Percentiles rank a stretch among this genome's conserved stretches.
phyloP scores from a whole-genome alignment of 1,140 invertebrate species.

The Trialeurodes vaporariorum region DNA sequence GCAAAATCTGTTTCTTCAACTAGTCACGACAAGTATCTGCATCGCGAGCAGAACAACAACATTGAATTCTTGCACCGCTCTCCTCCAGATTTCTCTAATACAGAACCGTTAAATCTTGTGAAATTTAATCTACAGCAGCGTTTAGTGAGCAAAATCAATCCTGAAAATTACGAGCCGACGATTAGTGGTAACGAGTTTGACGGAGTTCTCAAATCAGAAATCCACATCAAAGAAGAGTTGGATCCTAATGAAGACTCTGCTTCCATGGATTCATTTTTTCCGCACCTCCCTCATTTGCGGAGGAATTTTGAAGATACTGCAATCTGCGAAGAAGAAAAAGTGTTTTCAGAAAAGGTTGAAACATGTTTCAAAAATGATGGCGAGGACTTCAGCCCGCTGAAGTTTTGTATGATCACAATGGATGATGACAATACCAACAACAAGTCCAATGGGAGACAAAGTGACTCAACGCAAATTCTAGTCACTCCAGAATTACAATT shows the following conservation, averaged over 20 bases:
- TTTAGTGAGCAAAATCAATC: not conserved
- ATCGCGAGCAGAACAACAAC: not conserved
- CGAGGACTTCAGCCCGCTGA: slow-evolving; percentile 28
- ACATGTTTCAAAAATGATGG: not conserved
- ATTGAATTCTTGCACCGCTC: not conserved
- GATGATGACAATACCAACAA: slow-evolving; percentile 20
- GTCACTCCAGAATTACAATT: not conserved
- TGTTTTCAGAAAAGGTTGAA: not conserved
- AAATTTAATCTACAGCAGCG: not conserved
- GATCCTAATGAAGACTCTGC: not conserved
- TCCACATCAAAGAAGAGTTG: not conserved
- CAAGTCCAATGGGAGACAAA: not conserved
- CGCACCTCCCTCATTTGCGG: no score
- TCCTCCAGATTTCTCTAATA: not conserved
- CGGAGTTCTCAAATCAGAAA: not conserved
- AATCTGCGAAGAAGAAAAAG: no score
- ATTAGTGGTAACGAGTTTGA: not conserved
- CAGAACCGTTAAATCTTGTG: not conserved
- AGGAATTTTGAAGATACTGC: no score
- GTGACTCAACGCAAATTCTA: not conserved
- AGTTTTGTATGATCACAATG: slow-evolving; percentile 26
- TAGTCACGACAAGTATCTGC: not conserved
- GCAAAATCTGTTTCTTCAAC: not conserved
- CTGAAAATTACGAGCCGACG: no score
- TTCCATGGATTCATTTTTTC: no score